These are phyloP conservation scores for Strigops habroptila DNA, from an alignment of 2,113 vertebrate species.

Conservation along the genomic window DNA sequence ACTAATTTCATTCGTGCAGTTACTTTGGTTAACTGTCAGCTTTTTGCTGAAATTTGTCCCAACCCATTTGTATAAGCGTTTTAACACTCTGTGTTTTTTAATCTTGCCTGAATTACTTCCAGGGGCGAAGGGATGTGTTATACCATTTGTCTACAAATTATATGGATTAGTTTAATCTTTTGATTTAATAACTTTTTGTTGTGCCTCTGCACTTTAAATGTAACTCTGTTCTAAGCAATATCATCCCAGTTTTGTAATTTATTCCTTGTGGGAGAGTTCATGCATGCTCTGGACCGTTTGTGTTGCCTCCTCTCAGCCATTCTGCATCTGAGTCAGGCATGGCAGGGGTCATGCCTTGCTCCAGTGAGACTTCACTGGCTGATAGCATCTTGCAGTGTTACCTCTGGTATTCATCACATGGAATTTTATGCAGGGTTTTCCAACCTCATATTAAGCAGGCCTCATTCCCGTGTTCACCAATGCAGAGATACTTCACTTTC, in stretches of 20 bases:
- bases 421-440: not conserved
- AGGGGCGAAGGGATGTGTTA: not conserved
- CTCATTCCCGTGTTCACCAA: rapidly evolving
- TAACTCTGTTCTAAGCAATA: not conserved
- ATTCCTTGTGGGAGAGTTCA: not conserved
- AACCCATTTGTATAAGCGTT: not conserved
- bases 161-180: not conserved
- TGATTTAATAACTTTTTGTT: not conserved
- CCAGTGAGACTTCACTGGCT: not conserved
- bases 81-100: not conserved
- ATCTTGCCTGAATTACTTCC: not conserved
- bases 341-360: not conserved
- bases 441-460: not conserved
- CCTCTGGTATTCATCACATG: not conserved
- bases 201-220: not conserved
- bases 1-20: not conserved
- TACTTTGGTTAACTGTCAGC: not conserved
- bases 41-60: not conserved
- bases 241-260: not conserved
- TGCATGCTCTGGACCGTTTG: not conserved
- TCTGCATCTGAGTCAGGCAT: not conserved
- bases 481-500: not conserved
- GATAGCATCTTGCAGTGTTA: not conserved
- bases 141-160: not conserved
- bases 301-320: not conserved